These are phyloP conservation scores for Sesia bembeciformis DNA, from an alignment of 2,888 invertebrate species.

Conservation along the genomic window DNA sequence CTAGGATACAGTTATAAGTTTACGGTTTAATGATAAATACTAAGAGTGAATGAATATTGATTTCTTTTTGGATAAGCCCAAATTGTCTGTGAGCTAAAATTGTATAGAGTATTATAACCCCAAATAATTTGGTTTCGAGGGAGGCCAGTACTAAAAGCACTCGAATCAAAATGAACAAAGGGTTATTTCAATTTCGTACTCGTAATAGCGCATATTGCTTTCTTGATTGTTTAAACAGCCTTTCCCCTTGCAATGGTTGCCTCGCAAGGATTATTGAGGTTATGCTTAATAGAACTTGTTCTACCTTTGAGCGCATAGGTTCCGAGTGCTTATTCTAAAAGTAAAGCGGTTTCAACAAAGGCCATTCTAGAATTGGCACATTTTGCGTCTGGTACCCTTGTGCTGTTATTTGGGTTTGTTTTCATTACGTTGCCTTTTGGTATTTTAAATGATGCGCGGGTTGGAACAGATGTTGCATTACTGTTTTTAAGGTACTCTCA, in stretches of 20 bases:
- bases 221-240: conserved; percentile 41
- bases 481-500: too few relatives aligned
- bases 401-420: not conserved
- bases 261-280: conserved; percentile 10
- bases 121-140: conserved; percentile 15
- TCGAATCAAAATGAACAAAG: conserved; percentile 33
- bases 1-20: too few relatives aligned
- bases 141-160: conserved; percentile 8
- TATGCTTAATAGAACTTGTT: conserved; percentile 1
- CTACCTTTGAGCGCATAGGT: not conserved
- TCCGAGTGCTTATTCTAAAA: not conserved
- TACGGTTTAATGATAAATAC: too few relatives aligned
- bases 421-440: too few relatives aligned
- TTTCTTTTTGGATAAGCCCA: too few relatives aligned
- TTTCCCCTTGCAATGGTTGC: conserved; percentile 20
- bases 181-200: conserved; percentile 28
- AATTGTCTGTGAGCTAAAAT: too few relatives aligned
- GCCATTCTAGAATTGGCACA: not conserved
- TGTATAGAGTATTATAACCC: not conserved
- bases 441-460: too few relatives aligned
- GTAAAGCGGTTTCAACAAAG: not conserved
- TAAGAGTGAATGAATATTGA: too few relatives aligned
- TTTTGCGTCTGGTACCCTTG: not conserved
- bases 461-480: too few relatives aligned
- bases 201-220: conserved; percentile 36